A percentile compares a stretch with the other conserved stretches of the same genome.
Evolutionary conservation across 2,113 vertebrate genomes (phyloP).

Genomic region (Theropithecus gelada): DNA sequence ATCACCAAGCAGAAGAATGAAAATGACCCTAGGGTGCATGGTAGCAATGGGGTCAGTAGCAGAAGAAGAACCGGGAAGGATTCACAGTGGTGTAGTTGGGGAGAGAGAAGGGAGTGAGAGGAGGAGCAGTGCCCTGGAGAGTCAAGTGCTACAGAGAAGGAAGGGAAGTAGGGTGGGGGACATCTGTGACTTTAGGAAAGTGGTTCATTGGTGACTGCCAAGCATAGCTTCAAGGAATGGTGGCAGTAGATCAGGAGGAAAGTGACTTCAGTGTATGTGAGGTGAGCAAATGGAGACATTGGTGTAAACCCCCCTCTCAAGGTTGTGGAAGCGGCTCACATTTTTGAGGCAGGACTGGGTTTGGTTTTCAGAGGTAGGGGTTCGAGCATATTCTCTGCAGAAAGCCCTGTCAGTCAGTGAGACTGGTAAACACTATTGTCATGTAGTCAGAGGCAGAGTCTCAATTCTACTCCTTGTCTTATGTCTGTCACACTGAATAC

Average conservation of each 20-base stretch:
- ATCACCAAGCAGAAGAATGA: neutral
- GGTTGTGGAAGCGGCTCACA: neutral
- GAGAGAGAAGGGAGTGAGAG: neutral
- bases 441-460: neutral
- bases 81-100: no score
- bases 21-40: fast-evolving
- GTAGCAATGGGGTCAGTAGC: neutral
- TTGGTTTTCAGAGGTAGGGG: neutral
- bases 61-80: neutral
- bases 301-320: neutral
- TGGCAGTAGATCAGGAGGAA: neutral
- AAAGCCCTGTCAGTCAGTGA: neutral
- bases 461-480: neutral
- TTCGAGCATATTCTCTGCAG: neutral
- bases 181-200: no score
- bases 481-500: neutral
- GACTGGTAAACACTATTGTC: neutral
- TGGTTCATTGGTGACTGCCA: neutral
- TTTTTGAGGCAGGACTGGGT: fast-evolving
- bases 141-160: neutral
- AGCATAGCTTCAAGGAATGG: neutral
- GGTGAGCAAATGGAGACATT: neutral
- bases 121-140: neutral
- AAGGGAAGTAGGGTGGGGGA: neutral
- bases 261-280: neutral